Evolutionary conservation across 2,888 invertebrate genomes (phyloP).

Genomic region (Linyphia triangularis): DNA sequence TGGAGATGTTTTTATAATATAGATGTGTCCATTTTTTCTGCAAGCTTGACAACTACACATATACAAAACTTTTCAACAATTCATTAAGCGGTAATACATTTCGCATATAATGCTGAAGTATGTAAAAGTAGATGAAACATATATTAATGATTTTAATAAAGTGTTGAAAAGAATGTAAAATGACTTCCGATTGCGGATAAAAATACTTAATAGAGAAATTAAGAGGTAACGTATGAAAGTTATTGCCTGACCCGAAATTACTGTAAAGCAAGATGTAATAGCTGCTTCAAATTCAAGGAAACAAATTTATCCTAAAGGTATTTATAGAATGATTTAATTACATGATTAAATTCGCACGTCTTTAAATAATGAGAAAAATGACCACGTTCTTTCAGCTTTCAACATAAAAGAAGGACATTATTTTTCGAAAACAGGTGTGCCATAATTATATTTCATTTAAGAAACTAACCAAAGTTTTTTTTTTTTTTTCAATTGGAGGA

Average conservation of each 20-base stretch:
- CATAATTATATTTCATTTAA: too few species aligned
- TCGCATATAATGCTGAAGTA: too few species aligned
- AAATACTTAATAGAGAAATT: background rate
- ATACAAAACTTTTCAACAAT: too few species aligned
- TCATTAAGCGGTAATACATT: too few species aligned
- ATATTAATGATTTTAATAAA: slow-evolving; percentile 5
- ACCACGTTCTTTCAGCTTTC: background rate
- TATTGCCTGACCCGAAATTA: background rate
- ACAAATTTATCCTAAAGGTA: background rate
- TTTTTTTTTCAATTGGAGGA: too few species aligned
- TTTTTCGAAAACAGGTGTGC: too few species aligned
- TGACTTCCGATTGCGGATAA: background rate
- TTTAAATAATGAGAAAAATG: background rate
- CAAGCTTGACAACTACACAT: too few species aligned
- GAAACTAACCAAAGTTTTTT: too few species aligned
- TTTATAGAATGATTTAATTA: background rate
- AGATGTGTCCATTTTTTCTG: too few species aligned
- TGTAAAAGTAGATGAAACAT: too few species aligned
- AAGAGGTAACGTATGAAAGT: background rate
- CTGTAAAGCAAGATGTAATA: background rate
- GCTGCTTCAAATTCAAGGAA: background rate
- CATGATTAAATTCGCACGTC: background rate
- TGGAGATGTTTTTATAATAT: too few species aligned
- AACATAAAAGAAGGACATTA: too few species aligned
- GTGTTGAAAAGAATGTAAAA: background rate